Evolutionary conservation across 2,888 invertebrate species (phyloP).

Genomic region (Nycteola revayana): DNA sequence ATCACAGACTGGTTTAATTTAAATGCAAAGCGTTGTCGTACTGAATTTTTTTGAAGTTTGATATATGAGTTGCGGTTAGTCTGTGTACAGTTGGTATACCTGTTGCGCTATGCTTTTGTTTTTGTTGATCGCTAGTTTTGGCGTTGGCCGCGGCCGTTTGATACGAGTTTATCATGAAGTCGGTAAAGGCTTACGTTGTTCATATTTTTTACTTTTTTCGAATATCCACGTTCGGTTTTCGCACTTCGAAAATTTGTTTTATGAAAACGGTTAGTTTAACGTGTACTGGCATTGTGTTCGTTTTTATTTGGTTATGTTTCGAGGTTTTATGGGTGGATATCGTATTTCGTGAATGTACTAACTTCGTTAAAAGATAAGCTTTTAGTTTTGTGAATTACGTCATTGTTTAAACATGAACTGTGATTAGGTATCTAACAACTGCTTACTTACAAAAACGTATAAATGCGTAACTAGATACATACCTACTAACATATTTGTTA

Average conservation of each 20-base stretch:
- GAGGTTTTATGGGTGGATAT: no score
- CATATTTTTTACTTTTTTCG: constrained; percentile 30
- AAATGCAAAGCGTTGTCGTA: background rate
- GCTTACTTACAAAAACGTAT: no score
- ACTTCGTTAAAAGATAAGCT: no score
- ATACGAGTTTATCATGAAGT: constrained; percentile 47
- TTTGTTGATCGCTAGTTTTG: constrained; percentile 65
- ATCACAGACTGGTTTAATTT: constrained; percentile 14
- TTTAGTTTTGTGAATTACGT: no score
- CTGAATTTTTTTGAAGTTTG: constrained; percentile 4
- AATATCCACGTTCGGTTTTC: constrained; percentile 27
- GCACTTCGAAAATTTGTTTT: constrained; percentile 28
- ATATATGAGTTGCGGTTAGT: constrained; percentile 4
- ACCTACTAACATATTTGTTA: no score
- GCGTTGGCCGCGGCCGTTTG: constrained; percentile 42
- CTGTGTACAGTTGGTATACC: constrained; percentile 43
- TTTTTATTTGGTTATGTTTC: no score
- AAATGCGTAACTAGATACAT: no score
- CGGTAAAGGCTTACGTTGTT: constrained; percentile 29
- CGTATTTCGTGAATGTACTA: no score
- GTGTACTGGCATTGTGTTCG: constrained; percentile 11
- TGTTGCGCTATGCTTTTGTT: constrained; percentile 65
- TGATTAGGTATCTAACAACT: no score
- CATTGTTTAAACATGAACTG: no score
- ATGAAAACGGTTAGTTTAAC: constrained; percentile 25